Evolutionary conservation across 2,888 invertebrate species (phyloP).

Genomic region (Callinectes sapidus): DNA sequence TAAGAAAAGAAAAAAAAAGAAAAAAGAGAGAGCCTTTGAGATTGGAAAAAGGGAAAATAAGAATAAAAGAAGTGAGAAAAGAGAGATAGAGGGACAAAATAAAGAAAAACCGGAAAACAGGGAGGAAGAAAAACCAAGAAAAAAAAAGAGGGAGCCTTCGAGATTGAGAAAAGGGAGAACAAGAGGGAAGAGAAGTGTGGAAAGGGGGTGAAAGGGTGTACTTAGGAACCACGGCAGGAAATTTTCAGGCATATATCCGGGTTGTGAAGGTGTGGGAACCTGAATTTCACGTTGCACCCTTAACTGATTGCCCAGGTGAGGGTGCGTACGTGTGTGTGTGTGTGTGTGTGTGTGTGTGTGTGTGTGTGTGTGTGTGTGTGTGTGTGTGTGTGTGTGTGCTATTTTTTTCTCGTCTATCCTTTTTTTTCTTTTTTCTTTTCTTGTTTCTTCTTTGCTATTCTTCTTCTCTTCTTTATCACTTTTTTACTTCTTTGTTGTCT

Average conservation of each 20-base stretch:
- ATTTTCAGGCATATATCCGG: slow-evolving; percentile 14
- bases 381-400: slow-evolving; percentile 12
- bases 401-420: background rate
- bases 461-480: too few relatives aligned
- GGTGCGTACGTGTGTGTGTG: slow-evolving; percentile 32
- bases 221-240: background rate
- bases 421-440: too few relatives aligned
- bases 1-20: background rate
- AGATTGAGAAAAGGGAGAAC: background rate
- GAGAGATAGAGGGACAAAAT: background rate
- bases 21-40: too few relatives aligned
- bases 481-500: too few relatives aligned
- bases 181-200: background rate
- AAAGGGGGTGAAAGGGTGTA: background rate
- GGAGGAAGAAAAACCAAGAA: background rate
- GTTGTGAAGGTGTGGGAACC: slow-evolving; percentile 9
- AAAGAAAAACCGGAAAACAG: background rate
- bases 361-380: slow-evolving; percentile 25
- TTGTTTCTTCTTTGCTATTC: too few relatives aligned
- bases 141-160: background rate
- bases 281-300: background rate
- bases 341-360: slow-evolving; percentile 35
- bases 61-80: background rate
- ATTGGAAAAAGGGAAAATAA: background rate
- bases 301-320: background rate